Conservation (phyloP, 1,140 invertebrate genomes). For the Drosophila busckii region DNA sequence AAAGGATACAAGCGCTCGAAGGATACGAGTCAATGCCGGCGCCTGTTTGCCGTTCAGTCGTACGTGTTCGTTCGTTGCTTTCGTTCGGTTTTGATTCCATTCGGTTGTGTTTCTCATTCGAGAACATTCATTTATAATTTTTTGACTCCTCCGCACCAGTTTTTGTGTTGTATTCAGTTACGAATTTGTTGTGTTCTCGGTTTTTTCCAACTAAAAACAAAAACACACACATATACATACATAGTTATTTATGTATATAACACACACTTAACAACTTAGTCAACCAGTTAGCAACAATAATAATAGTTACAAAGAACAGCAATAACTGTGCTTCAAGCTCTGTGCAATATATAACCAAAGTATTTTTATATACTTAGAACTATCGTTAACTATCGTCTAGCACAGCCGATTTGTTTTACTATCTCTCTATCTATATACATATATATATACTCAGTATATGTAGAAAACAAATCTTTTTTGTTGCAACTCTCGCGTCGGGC, state of each 20-base stretch:
- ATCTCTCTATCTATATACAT: slow-evolving; percentile 1
- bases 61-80: slow-evolving; percentile 79
- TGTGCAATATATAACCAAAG: slow-evolving; percentile 44
- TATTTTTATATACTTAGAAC: too few species aligned
- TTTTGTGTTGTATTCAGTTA: slow-evolving; percentile 76
- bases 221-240: slow-evolving; percentile 21
- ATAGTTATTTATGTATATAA: too few species aligned
- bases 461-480: slow-evolving; percentile 18
- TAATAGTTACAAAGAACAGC: slow-evolving; percentile 19
- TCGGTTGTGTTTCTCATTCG: slow-evolving; percentile 77
- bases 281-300: slow-evolving; percentile 15
- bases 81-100: slow-evolving; percentile 78
- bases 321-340: slow-evolving; percentile 15
- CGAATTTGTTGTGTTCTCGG: slow-evolving; percentile 75
- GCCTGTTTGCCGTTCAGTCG: slow-evolving; percentile 63
- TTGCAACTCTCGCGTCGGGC: slow-evolving; percentile 23
- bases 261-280: slow-evolving; percentile 8
- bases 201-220: slow-evolving; percentile 58
- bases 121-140: slow-evolving; percentile 79
- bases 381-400: too few species aligned
- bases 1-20: slow-evolving; percentile 8
- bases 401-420: too few species aligned
- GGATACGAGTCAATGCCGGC: slow-evolving; percentile 7
- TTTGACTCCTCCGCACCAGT: slow-evolving; percentile 78
- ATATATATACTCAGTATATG: slow-evolving; percentile 11